These are phyloP conservation scores for Thaumatotibia leucotreta DNA, from an alignment of 1,140 invertebrate species.

Conservation along the genomic window DNA sequence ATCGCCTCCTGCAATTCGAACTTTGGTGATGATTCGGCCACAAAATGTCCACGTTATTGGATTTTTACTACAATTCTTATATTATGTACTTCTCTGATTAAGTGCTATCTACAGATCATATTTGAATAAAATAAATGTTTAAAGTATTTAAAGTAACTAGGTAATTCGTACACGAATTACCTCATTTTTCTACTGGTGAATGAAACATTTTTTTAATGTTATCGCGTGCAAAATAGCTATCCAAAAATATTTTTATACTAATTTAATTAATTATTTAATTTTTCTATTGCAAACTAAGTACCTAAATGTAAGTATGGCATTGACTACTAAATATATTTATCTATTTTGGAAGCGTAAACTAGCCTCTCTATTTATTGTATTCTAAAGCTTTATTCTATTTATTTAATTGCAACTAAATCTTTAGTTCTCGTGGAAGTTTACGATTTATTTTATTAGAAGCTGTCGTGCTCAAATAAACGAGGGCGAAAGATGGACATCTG, in stretches of 20 bases:
- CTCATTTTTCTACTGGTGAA: no score
- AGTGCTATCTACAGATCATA: no score
- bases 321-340: not conserved
- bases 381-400: constrained; percentile 11
- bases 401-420: constrained; percentile 1
- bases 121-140: no score
- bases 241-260: not conserved
- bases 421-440: not conserved
- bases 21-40: not conserved
- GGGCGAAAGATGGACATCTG: not conserved
- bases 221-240: not conserved
- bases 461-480: not conserved
- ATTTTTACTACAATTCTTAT: not conserved
- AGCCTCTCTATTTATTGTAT: not conserved
- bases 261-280: not conserved
- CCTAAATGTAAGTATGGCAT: not conserved
- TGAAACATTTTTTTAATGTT: not conserved
- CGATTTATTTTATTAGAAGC: constrained; percentile 5
- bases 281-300: no score
- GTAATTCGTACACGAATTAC: no score
- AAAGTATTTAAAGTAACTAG: no score
- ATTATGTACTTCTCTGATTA: not conserved
- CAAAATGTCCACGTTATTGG: not conserved
- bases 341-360: not conserved
- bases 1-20: constrained; percentile 61